Base-by-base conservation (phyloP, 2,113 vertebrate species). In the Pterocles gutturalis region DNA sequence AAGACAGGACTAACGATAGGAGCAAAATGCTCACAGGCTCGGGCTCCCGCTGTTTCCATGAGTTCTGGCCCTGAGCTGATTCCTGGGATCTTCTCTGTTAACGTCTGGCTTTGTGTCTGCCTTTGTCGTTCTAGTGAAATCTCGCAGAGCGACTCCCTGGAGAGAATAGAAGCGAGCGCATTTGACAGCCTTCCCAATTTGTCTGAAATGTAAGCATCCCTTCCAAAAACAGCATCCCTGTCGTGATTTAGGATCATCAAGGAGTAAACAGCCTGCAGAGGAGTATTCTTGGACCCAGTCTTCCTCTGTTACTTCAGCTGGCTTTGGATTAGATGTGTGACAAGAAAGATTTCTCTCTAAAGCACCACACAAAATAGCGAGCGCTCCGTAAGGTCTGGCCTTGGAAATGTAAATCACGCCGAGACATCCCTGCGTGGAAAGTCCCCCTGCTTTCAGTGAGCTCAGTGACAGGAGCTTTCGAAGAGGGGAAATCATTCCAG, bases 121-220 rank as follows among this genome's bases (percentile, higher is more conserved):
- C 82, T 97, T 88, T 77, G 89, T 97, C 55, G 21, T 91, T 95
- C 70, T 85, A 99, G 99, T 96, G 98, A 98, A 97, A 99, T 99
- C 90, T 99, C 98, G 92, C 99, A 99, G 97, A 99, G 99, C 6
- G 97, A 99, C 94, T 98, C 98, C 86, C 96, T 99, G 97, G 98
- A 98, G 91, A 98, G 87, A 92, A 99, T 99, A 91, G 98, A 98
- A 97, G 96, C 96, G 18, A 97, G 98, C 3, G 99, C 99, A 48
- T 99, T 99, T 98, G 97, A 99, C 93, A 98, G 93, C 96, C 98
- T 99, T 84, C 97, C 97, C 95, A 98, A 97, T 95, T 96, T 99
- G 96, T 97, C 98, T 93, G 98, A 99, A 98, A 99, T 99, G 99
- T 99, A 98, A 99, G 99, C 97, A 95, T 75, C 85, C 45, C 71